phyloP scores from a whole-genome alignment of 1,140 invertebrate genomes.

The Drosophila pandora region DNA sequence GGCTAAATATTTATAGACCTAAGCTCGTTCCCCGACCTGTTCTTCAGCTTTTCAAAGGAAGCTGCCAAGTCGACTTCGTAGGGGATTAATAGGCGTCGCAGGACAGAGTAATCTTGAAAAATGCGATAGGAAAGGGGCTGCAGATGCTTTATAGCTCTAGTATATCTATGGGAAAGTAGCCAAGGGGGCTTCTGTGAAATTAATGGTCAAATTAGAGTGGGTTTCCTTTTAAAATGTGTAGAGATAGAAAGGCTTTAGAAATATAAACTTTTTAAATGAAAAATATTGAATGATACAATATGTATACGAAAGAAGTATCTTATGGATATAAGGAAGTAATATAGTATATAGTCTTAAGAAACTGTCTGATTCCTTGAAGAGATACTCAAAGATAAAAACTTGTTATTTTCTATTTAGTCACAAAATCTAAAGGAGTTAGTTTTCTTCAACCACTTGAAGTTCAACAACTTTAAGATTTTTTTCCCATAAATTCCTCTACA shows the following conservation, averaged over 20 bases:
- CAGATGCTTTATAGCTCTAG: neutral
- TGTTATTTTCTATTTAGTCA: too few relatives aligned
- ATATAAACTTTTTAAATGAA: too few relatives aligned
- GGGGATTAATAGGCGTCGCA: slow-evolving; percentile 22
- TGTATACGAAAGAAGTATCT: too few relatives aligned
- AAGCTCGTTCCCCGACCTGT: slow-evolving; percentile 27
- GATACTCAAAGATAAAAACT: too few relatives aligned
- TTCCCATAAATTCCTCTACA: neutral
- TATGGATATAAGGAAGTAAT: too few relatives aligned
- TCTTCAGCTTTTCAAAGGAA: slow-evolving; percentile 43
- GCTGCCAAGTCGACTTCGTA: slow-evolving; percentile 6
- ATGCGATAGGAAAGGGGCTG: neutral
- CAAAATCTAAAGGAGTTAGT: too few relatives aligned
- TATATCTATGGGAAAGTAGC: neutral
- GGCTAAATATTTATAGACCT: slow-evolving; percentile 48
- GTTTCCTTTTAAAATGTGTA: neutral
- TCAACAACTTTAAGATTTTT: too few relatives aligned
- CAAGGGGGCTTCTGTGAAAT: neutral
- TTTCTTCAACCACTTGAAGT: too few relatives aligned
- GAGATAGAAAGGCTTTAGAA: neutral
- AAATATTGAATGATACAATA: too few relatives aligned
- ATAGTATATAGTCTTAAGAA: too few relatives aligned
- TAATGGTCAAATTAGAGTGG: neutral
- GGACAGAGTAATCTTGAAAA: slow-evolving; percentile 15
- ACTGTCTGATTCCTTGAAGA: too few relatives aligned